Evolutionary conservation across 1,140 invertebrate species (phyloP).

Genomic region (Orussus abietinus): DNA sequence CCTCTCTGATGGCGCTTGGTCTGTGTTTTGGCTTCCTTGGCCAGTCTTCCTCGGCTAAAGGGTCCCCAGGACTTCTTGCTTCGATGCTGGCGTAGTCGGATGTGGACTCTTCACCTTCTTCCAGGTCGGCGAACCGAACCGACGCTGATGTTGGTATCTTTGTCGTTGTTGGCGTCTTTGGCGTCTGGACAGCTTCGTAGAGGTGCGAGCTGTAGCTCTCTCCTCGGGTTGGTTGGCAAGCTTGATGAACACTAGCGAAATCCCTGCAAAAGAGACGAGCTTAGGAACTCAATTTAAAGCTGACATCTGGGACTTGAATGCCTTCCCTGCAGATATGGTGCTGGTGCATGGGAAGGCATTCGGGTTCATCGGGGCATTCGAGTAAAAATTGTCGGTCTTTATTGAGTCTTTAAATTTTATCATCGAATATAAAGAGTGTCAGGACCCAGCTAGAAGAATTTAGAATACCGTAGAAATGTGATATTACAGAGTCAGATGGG

Average conservation of each 20-base stretch:
- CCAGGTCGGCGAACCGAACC: conserved; percentile 58
- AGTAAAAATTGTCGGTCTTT: no score
- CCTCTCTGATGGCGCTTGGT: conserved; percentile 48
- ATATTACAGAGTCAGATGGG: no score
- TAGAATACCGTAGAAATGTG: no score
- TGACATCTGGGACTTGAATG: no score
- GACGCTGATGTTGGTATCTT: conserved; percentile 64
- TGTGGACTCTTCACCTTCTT: conserved; percentile 66
- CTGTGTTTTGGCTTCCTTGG: conserved; percentile 41
- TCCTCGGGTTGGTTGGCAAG: conserved; percentile 52
- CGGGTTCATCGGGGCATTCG: no score
- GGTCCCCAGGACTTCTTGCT: conserved; percentile 53
- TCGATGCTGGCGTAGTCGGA: conserved; percentile 77
- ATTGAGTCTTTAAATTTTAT: no score
- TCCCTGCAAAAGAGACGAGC: conserved; percentile 29
- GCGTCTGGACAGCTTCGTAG: conserved; percentile 56
- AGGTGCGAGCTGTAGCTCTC: conserved; percentile 61
- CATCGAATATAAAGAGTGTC: no score
- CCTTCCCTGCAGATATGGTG: no score
- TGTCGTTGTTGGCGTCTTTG: conserved; percentile 57
- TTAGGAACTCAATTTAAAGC: no score
- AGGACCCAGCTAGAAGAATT: no score
- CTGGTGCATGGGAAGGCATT: no score
- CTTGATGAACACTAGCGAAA: conserved; percentile 50
- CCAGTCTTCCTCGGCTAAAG: conserved; percentile 55